Base-by-base conservation (phyloP, 64 coral and sea anemone genomes). In the Catalaphyllia jardinei region DNA sequence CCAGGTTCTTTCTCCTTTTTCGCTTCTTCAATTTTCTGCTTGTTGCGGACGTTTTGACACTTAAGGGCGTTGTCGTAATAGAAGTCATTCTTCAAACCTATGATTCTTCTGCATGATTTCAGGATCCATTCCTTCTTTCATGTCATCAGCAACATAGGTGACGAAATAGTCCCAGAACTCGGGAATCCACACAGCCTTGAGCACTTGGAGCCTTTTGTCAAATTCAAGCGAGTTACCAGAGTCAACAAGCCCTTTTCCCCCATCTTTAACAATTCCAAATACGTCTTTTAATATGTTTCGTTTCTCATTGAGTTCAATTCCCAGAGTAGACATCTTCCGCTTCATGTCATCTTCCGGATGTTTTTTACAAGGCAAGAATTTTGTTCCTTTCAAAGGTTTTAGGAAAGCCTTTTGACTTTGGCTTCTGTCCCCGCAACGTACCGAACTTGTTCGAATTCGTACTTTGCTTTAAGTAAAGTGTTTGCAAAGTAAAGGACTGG, bases 1-100 rank as follows among this genome's bases (percentile, higher is more conserved):
- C 91, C 84, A 19, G 83, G 67, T 16, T 59, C 42, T 19, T 74
- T 74, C 35, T 87, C 75, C 31, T 60, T 65, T 71, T 92, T 92
- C 33, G 42, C 80, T 85, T 92, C 83, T 39, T 79, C 11, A 29
- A 80, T 93, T 93, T 80, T 42, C 4, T 60, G 78, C 38, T 93
- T 93, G 28, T 87, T 72, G 38, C 51, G 60, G 60, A 93, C 82
- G 71, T 46, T 46, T 46, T 46, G 42, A 6, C 84, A 86, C 80
- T 88, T 85, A 22, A 79, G 86, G 16, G 91, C 91, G 71, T 88
- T 93, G 63, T 93, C 80, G 55, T 93, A 88, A 61, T 87, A 93
- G 71, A 73, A 73, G 57, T 93, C 90, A 57, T 57, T 12, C 54
- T 57, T 16, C 15, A 57, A 57, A 57, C 54, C 54, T 15, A 57